Conservation (phyloP, 2,888 invertebrate species). For the Drosophila recens region DNA sequence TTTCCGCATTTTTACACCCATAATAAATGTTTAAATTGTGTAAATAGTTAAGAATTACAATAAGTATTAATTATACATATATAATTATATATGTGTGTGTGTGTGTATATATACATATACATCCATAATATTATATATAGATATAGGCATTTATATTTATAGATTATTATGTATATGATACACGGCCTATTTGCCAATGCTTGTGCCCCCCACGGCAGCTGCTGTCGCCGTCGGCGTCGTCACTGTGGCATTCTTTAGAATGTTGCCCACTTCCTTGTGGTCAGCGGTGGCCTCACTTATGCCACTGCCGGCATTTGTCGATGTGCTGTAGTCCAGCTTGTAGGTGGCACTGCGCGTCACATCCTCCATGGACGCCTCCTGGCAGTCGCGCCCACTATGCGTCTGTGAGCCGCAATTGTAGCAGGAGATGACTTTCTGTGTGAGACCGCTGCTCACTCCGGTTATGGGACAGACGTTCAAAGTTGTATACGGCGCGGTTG, state of each 20-base stretch:
- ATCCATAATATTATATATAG: constrained; percentile 29
- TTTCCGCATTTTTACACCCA: constrained; percentile 76
- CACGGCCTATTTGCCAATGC: constrained; percentile 65
- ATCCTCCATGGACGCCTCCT: constrained; percentile 96
- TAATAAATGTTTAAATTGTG: constrained; percentile 68
- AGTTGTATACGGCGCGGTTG: constrained; percentile 76
- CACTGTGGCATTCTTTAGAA: constrained; percentile 56
- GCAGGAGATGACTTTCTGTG: constrained; percentile 87
- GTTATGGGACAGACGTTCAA: constrained; percentile 74
- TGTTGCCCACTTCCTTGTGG: constrained; percentile 55
- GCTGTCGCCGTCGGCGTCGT: constrained; percentile 57
- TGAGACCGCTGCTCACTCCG: constrained; percentile 46
- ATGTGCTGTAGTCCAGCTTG: constrained; percentile 87
- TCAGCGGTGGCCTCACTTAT: constrained; percentile 32
- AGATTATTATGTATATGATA: constrained; percentile 25
- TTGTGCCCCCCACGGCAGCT: constrained; percentile 48
- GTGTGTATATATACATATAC: constrained; percentile 24
- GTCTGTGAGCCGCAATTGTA: constrained; percentile 96
- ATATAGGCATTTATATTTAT: constrained; percentile 16
- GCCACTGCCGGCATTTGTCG: constrained; percentile 37
- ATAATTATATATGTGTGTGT: constrained; percentile 34
- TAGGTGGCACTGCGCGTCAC: constrained; percentile 91
- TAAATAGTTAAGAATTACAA: constrained; percentile 75
- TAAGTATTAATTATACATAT: constrained; percentile 51
- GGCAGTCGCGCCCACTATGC: constrained; percentile 94